Evolutionary conservation across 2,797 vertebrate species (phyloP), one percentile per base, ranked within the genome.

Genomic region (Semotilus atromaculatus): DNA sequence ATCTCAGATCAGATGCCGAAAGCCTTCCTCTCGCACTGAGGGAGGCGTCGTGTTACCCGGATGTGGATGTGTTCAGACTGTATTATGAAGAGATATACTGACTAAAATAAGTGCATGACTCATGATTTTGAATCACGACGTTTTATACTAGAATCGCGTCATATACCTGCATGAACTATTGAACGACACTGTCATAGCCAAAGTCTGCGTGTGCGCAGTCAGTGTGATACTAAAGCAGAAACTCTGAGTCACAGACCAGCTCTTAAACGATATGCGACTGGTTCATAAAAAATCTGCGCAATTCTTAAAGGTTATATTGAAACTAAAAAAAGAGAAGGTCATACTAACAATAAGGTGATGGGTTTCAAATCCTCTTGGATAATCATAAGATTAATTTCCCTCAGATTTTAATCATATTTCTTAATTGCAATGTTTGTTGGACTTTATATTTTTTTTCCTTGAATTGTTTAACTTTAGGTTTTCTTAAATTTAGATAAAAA

Each of bases 51-150:
- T 4, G 26, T 9, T 78, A 81, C 81, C 87, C 87, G 87, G 83
- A 88, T 89, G 81, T 75, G 64, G 43, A 82, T 84, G 70, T 55
- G 86, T 73, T 80, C 83, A 68, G 75, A 85, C 79, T 81, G 18
- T 29, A 9, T 81, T 72, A 87, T 85, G 29, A n/a, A 38, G 34
- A 78, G 38, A 66, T 64, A 66, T 64, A 38, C 55, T 1, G 66
- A 21, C 38, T 31, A 7, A 58, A 84, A 84, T 34, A 62, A 70
- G 38, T n/a, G 67, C 80, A 45, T 86, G 87, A 89, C 80, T 88
- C 89, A 87, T 75, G 40, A 5, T 72, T 82, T 48, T 87, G 81
- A 82, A 85, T 88, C 81, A 87, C 64, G 68, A 81, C n/a, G 34
- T 45, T 76, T 77, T 60, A 58, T 70, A 81, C 40, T 79, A 31